A percentile compares a stretch with the other conserved stretches of the same genome.
These are phyloP conservation scores for Aphidius gifuensis DNA, from an alignment of 1,140 invertebrate genomes.

Conservation along the genomic window DNA sequence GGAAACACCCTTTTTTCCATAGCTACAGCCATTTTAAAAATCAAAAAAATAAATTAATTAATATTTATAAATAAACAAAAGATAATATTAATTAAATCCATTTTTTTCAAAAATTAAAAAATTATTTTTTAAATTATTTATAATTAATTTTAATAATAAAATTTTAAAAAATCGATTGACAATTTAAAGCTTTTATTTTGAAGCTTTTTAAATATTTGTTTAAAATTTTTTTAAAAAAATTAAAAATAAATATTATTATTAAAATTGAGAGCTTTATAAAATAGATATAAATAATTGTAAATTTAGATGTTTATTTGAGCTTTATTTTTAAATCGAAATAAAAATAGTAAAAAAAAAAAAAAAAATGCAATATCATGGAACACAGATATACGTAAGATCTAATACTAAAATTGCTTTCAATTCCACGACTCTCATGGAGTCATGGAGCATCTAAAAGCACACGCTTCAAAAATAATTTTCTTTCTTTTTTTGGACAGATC, in stretches of 20 bases:
- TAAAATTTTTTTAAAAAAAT: too few species aligned
- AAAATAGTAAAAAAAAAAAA: not conserved
- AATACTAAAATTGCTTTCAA: constrained; percentile 35
- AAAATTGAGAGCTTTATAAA: too few species aligned
- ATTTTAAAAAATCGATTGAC: not conserved
- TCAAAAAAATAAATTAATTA: too few species aligned
- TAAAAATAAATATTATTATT: too few species aligned
- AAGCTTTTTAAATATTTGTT: too few species aligned
- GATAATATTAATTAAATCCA: too few species aligned
- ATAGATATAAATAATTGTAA: not conserved
- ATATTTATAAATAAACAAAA: too few species aligned
- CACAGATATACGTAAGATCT: constrained; percentile 25
- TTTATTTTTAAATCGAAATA: not conserved
- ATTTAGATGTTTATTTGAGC: not conserved
- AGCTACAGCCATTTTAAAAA: too few species aligned
- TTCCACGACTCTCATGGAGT: constrained; percentile 36
- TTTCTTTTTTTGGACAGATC: constrained; percentile 44
- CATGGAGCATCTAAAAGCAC: not conserved
- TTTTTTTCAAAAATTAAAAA: too few species aligned
- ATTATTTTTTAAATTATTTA: too few species aligned
- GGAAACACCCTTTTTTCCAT: constrained; percentile 18
- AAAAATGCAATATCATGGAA: constrained; percentile 37
- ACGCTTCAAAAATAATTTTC: not conserved
- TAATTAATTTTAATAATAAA: not conserved
- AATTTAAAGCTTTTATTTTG: too few species aligned